These are phyloP conservation scores for Meriones unguiculatus DNA, from an alignment of 2,113 vertebrate genomes.

Conservation along the genomic window DNA sequence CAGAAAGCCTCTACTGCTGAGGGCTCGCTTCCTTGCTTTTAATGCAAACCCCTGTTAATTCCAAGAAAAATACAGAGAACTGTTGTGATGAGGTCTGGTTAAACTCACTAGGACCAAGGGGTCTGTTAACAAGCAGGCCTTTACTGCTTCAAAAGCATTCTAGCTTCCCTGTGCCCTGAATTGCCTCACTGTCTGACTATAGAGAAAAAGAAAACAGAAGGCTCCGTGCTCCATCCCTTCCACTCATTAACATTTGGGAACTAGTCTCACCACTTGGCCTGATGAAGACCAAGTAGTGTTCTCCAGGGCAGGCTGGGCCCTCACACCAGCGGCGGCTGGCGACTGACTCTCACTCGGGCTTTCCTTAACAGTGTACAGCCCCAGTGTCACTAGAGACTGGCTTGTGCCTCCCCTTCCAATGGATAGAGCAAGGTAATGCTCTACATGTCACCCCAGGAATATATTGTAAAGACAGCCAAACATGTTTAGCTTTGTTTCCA, in stretches of 20 bases:
- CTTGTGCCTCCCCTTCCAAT: not conserved
- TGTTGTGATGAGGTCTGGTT: conserved; percentile 59
- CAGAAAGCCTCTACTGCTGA: conserved; percentile 61
- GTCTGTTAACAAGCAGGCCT: conserved; percentile 68
- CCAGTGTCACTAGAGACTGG: not conserved
- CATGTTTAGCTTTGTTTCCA: not conserved
- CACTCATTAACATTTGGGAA: not conserved
- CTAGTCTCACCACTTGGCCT: not conserved
- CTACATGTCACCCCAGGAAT: not conserved
- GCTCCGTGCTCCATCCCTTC: not conserved
- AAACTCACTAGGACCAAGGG: conserved; percentile 44
- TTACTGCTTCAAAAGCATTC: conserved; percentile 61
- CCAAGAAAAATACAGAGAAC: conserved; percentile 78
- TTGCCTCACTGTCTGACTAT: conserved; percentile 56
- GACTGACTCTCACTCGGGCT: not conserved
- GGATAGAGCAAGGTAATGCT: not conserved
- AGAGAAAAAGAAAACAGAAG: conserved; percentile 49
- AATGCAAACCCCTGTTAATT: conserved; percentile 67
- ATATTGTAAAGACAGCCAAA: not conserved
- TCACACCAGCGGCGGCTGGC: not conserved
- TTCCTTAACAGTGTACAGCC: not conserved
- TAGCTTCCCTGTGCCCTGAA: conserved; percentile 21
- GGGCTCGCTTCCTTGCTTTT: conserved; percentile 63
- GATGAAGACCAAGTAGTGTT: not conserved
- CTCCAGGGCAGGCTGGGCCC: not conserved